A percentile compares a stretch with the other conserved stretches of the same genome.
phyloP scores from a whole-genome alignment of 2,113 vertebrate genomes.

The Perca schrenkii region DNA sequence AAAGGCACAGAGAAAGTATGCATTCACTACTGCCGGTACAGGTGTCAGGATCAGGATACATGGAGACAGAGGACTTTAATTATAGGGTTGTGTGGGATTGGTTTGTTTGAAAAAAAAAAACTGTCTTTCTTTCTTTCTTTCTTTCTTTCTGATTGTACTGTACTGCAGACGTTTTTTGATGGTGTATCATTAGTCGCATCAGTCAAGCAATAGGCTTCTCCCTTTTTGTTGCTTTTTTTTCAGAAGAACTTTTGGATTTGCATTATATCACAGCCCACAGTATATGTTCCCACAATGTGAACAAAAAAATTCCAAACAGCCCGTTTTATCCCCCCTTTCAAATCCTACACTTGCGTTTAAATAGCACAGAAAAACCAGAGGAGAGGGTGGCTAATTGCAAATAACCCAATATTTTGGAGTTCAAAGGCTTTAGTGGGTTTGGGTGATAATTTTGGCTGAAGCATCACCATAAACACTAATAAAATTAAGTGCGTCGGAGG shows the following conservation, averaged over 20 bases:
- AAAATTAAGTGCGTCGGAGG: constrained; percentile 96
- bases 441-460: constrained; percentile 82
- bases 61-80: constrained; percentile 7
- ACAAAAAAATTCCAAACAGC: constrained; percentile 58
- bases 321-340: constrained; percentile 30
- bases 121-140: constrained; percentile 3
- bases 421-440: constrained; percentile 80
- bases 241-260: constrained; percentile 52
- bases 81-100: neutral
- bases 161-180: constrained; percentile 55
- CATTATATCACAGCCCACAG: constrained; percentile 55
- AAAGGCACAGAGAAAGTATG: constrained; percentile 35
- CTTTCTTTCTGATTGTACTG: constrained; percentile 7
- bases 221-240: constrained; percentile 21
- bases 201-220: constrained; percentile 40
- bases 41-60: constrained; percentile 49
- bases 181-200: constrained; percentile 58
- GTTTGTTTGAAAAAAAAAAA: constrained; percentile 8
- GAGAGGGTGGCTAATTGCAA: constrained; percentile 79
- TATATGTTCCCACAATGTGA: constrained; percentile 46
- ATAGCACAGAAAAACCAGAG: constrained; percentile 57
- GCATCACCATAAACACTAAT: constrained; percentile 94
- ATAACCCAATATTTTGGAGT: constrained; percentile 80
- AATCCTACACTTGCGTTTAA: constrained; percentile 67
- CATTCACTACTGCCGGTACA: constrained; percentile 32